Base-by-base conservation (phyloP, 2,797 vertebrate species). In the Hydrocynus forskahlii region DNA sequence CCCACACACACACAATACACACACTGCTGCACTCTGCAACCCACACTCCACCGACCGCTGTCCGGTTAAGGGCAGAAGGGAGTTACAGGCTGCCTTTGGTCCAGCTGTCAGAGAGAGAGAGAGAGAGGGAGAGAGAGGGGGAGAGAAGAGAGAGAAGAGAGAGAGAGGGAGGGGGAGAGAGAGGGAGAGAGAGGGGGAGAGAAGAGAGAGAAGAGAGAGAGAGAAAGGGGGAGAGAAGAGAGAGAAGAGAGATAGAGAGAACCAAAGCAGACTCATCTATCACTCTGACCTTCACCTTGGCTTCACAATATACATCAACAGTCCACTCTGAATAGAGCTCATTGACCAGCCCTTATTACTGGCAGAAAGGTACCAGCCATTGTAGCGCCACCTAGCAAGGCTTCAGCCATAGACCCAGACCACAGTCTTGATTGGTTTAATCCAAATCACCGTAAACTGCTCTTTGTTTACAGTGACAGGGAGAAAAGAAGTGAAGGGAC, bases 231-330 rank as follows among this genome's bases (percentile, higher is more conserved):
- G 21, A 62, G 59, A 25, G 59, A 62, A 9, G 21, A 73, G 13
- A 73, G 23, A 54, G 23, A 73, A 75, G 35, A 60, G 35, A 12
- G 21, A 69, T 29, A 29, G 1, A 29, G n/a, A 45, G 19, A 14
- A 48, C 19, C 10, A 43, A 23, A 48, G 35, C 8, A 40, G 43
- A 69, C 60, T 68, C 69, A 50, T 83, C 72, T 57, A 54, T 79
- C 79, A 81, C 57, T 25, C 63, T 69, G 63, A 81, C 74, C 66
- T 67, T 81, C 63, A 73, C 69, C 59, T 67, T 81, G 45, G 38
- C 57, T 45, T 14, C 45, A 68, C 29, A 81, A 54, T 45, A 62
- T 52, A 75, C 70, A 67, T 75, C 55, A 83, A 68, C 64, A 75
- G 23, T 9, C 19, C 52, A 60, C 73, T 86, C 76, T 64, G 8